Evolutionary conservation across 2,888 invertebrate genomes (phyloP), one percentile per base, ranked within the genome.

Genomic region (Ischnus inquisitorius): DNA sequence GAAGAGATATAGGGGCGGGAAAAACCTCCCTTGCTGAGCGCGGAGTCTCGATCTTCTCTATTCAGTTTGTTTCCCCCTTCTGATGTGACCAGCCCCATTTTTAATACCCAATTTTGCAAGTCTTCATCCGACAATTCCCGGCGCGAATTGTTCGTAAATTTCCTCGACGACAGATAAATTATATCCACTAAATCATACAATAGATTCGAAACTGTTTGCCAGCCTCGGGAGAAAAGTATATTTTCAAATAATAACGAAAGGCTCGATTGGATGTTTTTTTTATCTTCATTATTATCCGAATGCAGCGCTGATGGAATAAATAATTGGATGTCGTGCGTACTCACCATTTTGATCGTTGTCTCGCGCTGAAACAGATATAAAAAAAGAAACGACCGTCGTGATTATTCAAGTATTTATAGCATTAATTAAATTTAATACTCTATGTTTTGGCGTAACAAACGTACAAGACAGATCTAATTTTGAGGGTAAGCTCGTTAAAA

Each of bases 101-200:
- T 86, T 86, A 86, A 86, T 86, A 84, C 82, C 80, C 84, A 84
- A 79, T 86, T 80, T 78, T 75, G 72, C 57, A 54, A 80, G 79
- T 77, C 82, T 84, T 80, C 78, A 77, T 74, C 43, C 78, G 75
- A 76, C 81, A 79, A 82, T 84, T 84, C 84, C 75, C 65, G 65
- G 79, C 43, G 82, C 82, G 82, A 84, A 84, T 84, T 82, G 84
- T 82, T 84, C 65, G 82, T 79, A 84, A 82, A 84, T 84, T 84
- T 84, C 82, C 84, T 82, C 84, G 79, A 84, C 84, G 78, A 79
- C 51, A 51, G 79, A 84, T 79, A 82, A 84, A 84, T 84, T 82
- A 84, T 82, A 75, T 71, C 64, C 62, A 46, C 69, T 69, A 74
- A 82, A 84, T 84, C 84, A 82, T 82, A 51, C 68, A 48, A 60